These are phyloP conservation scores for Mormyrus iriodes DNA, from an alignment of 2,113 vertebrate species.

Conservation along the genomic window DNA sequence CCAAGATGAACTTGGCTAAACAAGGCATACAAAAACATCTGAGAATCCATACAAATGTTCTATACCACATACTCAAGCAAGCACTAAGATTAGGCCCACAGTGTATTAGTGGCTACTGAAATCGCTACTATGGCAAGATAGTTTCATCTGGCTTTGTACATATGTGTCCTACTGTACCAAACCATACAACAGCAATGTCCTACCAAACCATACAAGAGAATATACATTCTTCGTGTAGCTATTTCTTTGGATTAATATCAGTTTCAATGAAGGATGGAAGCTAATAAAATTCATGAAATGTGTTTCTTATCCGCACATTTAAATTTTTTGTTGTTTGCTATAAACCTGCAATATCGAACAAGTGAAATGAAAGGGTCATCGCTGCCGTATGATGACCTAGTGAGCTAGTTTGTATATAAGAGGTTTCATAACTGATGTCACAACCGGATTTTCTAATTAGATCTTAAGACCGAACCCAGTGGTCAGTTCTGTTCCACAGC, in stretches of 20 bases:
- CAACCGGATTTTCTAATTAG: not conserved
- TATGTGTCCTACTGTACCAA: not conserved
- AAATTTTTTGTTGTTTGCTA: not conserved
- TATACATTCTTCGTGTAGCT: not conserved
- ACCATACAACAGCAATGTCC: not conserved
- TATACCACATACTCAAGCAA: constrained; percentile 14
- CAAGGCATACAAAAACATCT: not conserved
- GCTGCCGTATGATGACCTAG: not conserved
- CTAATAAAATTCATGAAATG: not conserved
- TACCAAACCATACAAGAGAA: not conserved
- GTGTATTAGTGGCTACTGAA: not conserved
- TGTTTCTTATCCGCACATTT: not conserved
- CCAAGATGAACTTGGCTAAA: constrained; percentile 6
- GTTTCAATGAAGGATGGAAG: not conserved
- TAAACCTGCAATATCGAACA: not conserved
- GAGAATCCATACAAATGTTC: constrained; percentile 23
- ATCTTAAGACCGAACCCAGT: not conserved
- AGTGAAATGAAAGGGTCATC: not conserved
- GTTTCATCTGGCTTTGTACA: not conserved
- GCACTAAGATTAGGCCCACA: constrained; percentile 11
- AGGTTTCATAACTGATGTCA: not conserved
- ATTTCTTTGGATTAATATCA: not conserved
- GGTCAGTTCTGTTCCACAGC: not conserved
- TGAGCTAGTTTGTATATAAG: not conserved
- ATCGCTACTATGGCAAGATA: constrained; percentile 21